These are phyloP conservation scores for Trichosurus vulpecula DNA, from an alignment of 2,797 vertebrate species.

Conservation along the genomic window DNA sequence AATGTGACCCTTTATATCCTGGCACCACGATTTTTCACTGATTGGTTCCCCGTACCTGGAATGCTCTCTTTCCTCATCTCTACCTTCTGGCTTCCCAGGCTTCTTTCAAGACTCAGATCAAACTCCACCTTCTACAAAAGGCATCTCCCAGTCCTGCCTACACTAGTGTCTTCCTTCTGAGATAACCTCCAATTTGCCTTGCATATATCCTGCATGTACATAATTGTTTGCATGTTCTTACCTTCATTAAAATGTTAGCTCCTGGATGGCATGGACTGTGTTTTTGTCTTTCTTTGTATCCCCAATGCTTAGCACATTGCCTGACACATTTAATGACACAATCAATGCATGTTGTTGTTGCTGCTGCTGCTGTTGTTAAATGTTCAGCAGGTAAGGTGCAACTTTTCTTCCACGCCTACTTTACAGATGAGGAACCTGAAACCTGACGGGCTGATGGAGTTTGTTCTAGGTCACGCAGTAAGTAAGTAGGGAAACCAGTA, in stretches of 20 bases:
- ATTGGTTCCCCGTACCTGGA: background rate
- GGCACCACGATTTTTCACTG: background rate
- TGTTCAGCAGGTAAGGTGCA: background rate
- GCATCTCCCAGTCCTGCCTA: background rate
- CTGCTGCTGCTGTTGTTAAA: background rate
- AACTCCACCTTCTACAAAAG: background rate
- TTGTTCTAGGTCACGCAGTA: background rate
- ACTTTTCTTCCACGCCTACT: background rate
- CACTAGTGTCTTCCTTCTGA: background rate
- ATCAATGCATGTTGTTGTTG: background rate
- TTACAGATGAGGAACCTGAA: background rate
- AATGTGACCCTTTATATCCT: background rate
- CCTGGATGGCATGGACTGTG: background rate
- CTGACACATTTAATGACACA: background rate
- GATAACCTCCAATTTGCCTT: background rate
- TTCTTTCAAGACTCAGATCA: background rate
- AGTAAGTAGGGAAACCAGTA: background rate
- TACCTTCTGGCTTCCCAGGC: background rate
- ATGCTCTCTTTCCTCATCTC: background rate
- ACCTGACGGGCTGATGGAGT: background rate
- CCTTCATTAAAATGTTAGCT: background rate
- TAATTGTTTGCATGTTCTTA: background rate
- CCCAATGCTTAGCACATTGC: background rate
- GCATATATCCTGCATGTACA: background rate
- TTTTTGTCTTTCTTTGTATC: background rate